These are phyloP conservation scores for Hydraecia micacea DNA, from an alignment of 2,888 invertebrate species.

Conservation along the genomic window DNA sequence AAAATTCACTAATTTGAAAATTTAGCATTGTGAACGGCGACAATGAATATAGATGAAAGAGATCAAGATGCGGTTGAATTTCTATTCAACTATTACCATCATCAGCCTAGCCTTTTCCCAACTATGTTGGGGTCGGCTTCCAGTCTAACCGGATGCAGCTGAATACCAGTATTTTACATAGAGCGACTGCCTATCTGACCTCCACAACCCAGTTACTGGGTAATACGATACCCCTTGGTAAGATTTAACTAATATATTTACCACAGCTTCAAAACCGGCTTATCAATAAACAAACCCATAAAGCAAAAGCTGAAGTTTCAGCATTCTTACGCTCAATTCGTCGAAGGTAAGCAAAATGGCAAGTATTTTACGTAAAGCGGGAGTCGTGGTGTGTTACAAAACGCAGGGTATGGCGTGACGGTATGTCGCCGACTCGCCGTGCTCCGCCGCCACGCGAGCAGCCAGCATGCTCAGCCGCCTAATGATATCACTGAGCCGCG, in stretches of 20 bases:
- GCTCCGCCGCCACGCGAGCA: constrained; percentile 39
- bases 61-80: neutral
- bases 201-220: no score
- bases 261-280: neutral
- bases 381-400: constrained; percentile 62
- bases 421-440: constrained; percentile 67
- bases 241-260: neutral
- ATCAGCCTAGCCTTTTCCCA: no score
- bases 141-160: no score
- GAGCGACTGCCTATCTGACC: no score
- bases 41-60: neutral
- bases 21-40: neutral
- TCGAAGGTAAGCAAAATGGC: constrained; percentile 14
- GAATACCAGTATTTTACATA: no score
- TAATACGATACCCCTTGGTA: no score
- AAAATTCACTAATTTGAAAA: neutral
- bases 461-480: constrained; percentile 37
- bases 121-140: no score
- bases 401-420: constrained; percentile 69
- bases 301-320: constrained; percentile 10
- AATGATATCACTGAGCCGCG: constrained; percentile 47
- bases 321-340: constrained; percentile 31
- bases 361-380: constrained; percentile 52
- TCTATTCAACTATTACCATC: neutral
- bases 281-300: neutral